Evolutionary conservation across 1,140 invertebrate genomes (phyloP).

Genomic region (Rhizoglyphus robini): DNA sequence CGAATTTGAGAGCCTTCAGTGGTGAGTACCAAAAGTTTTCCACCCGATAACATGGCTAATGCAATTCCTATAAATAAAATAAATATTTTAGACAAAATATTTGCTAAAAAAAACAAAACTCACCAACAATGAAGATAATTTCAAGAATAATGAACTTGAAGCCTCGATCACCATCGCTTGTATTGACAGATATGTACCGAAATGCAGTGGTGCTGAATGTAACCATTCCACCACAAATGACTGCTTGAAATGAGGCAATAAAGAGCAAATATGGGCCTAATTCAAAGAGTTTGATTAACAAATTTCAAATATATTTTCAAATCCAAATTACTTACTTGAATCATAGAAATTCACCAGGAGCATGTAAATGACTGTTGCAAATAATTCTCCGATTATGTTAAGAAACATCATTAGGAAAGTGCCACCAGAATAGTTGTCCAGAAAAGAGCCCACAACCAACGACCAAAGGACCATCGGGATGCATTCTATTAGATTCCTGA

Average conservation of each 20-base stretch:
- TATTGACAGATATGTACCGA: slow-evolving; percentile 2
- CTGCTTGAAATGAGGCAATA: neutral
- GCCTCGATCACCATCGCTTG: neutral
- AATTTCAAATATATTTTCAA: too few relatives aligned
- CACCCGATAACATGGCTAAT: neutral
- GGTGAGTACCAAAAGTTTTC: neutral
- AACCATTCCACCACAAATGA: neutral
- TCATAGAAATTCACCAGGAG: neutral
- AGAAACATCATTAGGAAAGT: too few relatives aligned
- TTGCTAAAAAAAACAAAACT: too few relatives aligned
- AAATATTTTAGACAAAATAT: too few relatives aligned
- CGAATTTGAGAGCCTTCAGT: neutral
- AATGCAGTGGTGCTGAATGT: neutral
- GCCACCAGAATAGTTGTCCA: too few relatives aligned
- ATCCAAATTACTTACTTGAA: too few relatives aligned
- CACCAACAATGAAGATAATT: neutral
- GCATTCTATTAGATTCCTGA: too few relatives aligned
- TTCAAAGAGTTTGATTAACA: too few relatives aligned
- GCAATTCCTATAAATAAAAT: neutral
- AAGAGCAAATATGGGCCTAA: neutral
- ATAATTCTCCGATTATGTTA: neutral
- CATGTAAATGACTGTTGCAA: neutral
- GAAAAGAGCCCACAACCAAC: too few relatives aligned
- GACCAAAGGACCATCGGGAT: too few relatives aligned
- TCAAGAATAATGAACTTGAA: neutral